Base-by-base conservation (phyloP, 2,888 invertebrate genomes). In the Scrobipalpa costella region DNA sequence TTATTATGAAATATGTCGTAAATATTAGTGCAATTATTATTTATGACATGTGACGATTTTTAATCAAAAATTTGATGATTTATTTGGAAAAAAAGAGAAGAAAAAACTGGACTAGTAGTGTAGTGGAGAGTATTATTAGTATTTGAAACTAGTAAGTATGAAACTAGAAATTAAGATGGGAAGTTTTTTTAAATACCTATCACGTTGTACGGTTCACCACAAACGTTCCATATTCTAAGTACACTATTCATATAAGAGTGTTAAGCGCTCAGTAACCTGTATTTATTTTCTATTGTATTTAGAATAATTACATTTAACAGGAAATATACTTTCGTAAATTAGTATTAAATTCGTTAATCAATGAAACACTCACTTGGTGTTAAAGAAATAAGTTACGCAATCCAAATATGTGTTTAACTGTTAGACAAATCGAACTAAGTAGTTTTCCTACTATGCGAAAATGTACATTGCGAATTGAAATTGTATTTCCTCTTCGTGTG, bases 161-260 rank as follows among this genome's bases (percentile, higher is more conserved):
- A 73, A 47, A 60, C 40, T 85, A 84, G 77, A 64, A 68, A 49
- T 76, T 81, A 85, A 86, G 83, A 72, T 71, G 79, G 76, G 71
- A 72, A 66, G 69, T n/a, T 76, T 75, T 76, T 74, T 69, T 75
- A 74, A 73, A 68, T 71, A 40, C 40, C 13, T 40, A 73, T 72
- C 72, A 71, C 69, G 64, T 67, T 70, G 66, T 72, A 74, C 71
- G 71, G 68, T 68, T 71, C 74, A 76, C 72, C 69, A 68, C 70
- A 68, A 71, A 73, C 67, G 75, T 75, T 77, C 76, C 74, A 73
- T 77, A 71, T 55, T 0, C 68, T 76, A 77, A 79, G 75, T 79
- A 80, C 78, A 79, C 73, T 64, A 60, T 66, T 63, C 27, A 7
- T 55, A 27, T 33, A 33, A 55, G 21, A 38, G 44, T 62, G 21